phyloP scores from a whole-genome alignment of 1,140 invertebrate species.

The Phymastichus coffea region DNA sequence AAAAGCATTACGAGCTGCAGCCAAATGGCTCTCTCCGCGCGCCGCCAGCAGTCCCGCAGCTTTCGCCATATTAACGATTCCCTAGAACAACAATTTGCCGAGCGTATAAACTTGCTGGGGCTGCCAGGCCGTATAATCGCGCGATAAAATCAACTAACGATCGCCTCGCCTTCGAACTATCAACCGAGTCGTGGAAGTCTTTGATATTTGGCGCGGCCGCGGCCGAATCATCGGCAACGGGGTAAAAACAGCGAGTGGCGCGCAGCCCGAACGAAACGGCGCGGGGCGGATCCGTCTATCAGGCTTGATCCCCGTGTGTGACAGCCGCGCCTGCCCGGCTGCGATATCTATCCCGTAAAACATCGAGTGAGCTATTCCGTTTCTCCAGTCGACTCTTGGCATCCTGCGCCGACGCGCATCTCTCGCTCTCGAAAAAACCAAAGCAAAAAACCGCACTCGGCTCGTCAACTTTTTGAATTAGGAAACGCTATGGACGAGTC shows the following conservation, averaged over 20 bases:
- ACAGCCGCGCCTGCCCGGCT: slow-evolving; percentile 53
- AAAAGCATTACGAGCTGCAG: slow-evolving; percentile 50
- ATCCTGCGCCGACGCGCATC: slow-evolving; percentile 11
- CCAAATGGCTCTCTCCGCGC: slow-evolving; percentile 6
- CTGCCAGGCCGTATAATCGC: slow-evolving; percentile 44
- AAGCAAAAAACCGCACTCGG: no score
- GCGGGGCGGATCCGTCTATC: slow-evolving; percentile 57
- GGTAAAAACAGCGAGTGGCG: no score
- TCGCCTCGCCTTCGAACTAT: slow-evolving; percentile 33
- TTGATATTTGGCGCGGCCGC: background rate
- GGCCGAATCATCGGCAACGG: background rate
- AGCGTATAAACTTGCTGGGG: slow-evolving; percentile 49
- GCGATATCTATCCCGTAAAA: slow-evolving; percentile 59
- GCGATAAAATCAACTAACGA: slow-evolving; percentile 50
- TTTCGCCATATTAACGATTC: slow-evolving; percentile 50
- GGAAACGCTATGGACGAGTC: no score
- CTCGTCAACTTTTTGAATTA: no score
- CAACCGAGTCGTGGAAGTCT: slow-evolving; percentile 10
- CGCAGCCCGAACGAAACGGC: no score
- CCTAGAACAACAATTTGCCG: slow-evolving; percentile 53
- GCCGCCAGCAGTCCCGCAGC: background rate
- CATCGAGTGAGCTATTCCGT: slow-evolving; percentile 56
- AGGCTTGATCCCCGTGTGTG: slow-evolving; percentile 56
- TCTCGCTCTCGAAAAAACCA: background rate
- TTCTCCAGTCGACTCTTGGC: slow-evolving; percentile 50